Conservation (phyloP, 2,113 vertebrate genomes). For the Donacobius atricapilla region DNA sequence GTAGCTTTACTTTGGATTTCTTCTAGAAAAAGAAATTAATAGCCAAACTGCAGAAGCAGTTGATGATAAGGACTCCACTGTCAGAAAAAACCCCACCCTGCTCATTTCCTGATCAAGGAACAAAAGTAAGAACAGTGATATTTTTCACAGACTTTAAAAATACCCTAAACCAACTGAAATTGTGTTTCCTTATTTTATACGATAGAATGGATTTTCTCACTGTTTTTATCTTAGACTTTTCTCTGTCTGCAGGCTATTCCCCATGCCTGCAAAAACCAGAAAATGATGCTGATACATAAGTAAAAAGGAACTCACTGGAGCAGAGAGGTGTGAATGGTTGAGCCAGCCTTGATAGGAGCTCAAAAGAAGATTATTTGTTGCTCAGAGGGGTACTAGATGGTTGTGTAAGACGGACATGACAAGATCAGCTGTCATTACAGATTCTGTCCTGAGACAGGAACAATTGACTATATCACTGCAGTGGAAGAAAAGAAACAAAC, state of each 20-base stretch:
- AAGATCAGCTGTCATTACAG: background rate
- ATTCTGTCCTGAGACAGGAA: background rate
- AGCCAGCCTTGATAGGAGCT: background rate
- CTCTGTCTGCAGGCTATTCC: background rate
- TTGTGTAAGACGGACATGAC: background rate
- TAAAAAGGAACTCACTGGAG: background rate
- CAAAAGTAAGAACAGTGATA: background rate
- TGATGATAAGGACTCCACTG: background rate
- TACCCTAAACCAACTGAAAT: background rate
- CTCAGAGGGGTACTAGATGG: background rate
- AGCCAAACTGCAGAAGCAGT: background rate
- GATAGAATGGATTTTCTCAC: background rate
- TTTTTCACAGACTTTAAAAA: background rate
- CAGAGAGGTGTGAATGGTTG: background rate
- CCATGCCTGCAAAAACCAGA: background rate
- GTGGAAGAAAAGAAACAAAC: background rate
- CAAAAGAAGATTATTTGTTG: background rate
- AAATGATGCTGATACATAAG: background rate
- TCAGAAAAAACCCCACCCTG: background rate
- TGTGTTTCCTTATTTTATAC: background rate
- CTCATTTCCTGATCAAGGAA: background rate
- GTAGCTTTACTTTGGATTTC: background rate
- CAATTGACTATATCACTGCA: background rate
- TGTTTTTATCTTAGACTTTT: background rate
- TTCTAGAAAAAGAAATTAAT: background rate